A percentile compares a stretch with the other conserved stretches of the same genome.
These are phyloP conservation scores for Drosophila neotestacea DNA, from an alignment of 2,888 invertebrate genomes.

Conservation along the genomic window DNA sequence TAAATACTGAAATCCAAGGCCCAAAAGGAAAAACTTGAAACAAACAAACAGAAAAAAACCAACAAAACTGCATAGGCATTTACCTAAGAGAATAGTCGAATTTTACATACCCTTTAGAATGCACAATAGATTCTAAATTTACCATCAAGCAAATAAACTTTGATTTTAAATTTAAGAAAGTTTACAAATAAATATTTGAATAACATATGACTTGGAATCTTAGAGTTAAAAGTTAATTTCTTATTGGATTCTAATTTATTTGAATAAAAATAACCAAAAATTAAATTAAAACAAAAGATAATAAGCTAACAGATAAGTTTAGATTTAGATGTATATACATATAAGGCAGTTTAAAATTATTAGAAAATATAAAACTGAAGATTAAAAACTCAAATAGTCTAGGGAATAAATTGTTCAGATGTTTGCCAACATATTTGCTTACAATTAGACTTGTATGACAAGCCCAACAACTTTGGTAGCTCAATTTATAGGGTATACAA, in stretches of 20 bases:
- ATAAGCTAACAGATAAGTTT: neutral
- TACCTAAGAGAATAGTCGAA: neutral
- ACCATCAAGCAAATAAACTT: too few relatives aligned
- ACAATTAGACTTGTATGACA: neutral
- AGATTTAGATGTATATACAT: too few relatives aligned
- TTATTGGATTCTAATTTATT: too few relatives aligned
- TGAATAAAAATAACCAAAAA: too few relatives aligned
- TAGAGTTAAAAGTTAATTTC: too few relatives aligned
- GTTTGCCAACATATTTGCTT: too few relatives aligned
- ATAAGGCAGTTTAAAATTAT: too few relatives aligned
- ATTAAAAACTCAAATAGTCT: too few relatives aligned
- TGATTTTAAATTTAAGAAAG: neutral
- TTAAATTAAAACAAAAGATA: neutral
- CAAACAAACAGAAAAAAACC: slow-evolving; percentile 43
- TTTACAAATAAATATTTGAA: neutral
- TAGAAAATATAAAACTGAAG: too few relatives aligned
- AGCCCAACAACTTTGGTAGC: neutral
- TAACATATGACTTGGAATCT: neutral
- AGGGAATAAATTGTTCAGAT: too few relatives aligned
- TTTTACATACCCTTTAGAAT: neutral
- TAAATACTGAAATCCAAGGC: slow-evolving; percentile 69
- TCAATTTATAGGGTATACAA: slow-evolving; percentile 31
- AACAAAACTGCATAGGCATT: slow-evolving; percentile 38
- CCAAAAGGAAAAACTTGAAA: slow-evolving; percentile 67
- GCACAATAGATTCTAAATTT: neutral